A percentile compares a stretch with the other conserved stretches of the same genome.
Evolutionary conservation across 2,113 vertebrate species (phyloP).

Genomic region (Catagonus wagneri): DNA sequence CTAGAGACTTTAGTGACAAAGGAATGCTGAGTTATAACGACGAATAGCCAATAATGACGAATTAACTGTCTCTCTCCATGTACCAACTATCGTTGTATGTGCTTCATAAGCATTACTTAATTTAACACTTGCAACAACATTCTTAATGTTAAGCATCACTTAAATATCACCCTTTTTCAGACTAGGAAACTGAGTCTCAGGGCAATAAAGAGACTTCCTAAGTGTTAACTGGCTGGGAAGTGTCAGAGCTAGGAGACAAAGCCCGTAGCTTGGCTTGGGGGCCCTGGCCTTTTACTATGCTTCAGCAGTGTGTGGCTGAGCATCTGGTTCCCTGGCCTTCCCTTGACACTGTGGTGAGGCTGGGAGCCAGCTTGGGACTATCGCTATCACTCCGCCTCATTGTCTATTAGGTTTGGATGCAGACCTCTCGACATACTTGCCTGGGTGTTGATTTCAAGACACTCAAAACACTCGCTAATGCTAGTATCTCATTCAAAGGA

Average conservation of each 20-base stretch:
- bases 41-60: background rate
- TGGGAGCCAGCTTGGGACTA: background rate
- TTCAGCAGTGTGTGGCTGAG: background rate
- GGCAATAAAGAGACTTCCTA: background rate
- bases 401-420: background rate
- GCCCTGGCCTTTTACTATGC: background rate
- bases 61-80: background rate
- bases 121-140: constrained; percentile 50
- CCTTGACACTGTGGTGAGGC: background rate
- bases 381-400: background rate
- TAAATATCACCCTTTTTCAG: constrained; percentile 25
- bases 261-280: background rate
- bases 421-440: background rate
- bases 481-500: constrained; percentile 2
- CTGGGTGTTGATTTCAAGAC: background rate
- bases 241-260: background rate
- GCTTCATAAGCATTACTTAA: constrained; percentile 16
- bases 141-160: background rate
- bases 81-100: background rate
- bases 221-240: background rate
- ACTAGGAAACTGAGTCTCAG: background rate
- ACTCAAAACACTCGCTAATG: background rate
- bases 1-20: background rate
- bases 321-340: background rate
- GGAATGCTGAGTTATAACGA: background rate